Conservation (phyloP, 1,140 invertebrate species). For the Belonocnema kinseyi region DNA sequence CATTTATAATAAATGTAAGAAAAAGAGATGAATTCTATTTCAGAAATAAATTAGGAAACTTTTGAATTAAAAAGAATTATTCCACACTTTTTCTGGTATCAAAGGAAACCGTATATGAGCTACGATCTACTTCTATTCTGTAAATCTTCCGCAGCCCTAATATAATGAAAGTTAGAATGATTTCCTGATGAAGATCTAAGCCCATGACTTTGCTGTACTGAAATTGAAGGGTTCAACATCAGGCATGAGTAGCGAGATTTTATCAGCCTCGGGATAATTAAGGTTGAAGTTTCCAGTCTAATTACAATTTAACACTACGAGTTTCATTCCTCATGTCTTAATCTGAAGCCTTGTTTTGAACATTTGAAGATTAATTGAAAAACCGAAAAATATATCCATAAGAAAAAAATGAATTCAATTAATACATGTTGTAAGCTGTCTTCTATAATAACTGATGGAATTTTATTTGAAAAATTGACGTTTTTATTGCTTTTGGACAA, state of each 20-base stretch:
- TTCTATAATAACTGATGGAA: no score
- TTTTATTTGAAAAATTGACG: no score
- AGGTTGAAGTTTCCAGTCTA: conserved; percentile 6
- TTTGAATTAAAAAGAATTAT: no score
- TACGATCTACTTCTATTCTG: not conserved
- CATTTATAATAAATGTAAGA: no score
- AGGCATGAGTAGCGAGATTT: conserved; percentile 29
- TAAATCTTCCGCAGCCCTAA: conserved; percentile 6
- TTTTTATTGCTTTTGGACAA: no score
- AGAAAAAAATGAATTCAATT: no score
- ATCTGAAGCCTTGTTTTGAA: no score
- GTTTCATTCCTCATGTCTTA: not conserved
- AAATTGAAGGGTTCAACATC: conserved; percentile 26
- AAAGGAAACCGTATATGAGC: not conserved
- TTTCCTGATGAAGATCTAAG: conserved; percentile 1
- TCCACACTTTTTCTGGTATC: not conserved
- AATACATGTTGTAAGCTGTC: no score
- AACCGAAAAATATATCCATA: no score
- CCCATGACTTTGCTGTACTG: conserved; percentile 15
- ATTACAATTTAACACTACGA: not conserved
- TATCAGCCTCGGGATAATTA: conserved; percentile 20
- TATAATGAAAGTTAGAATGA: not conserved
- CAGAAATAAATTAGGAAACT: no score
- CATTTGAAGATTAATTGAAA: no score
- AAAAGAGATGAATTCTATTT: no score